Base-by-base conservation (phyloP, 2,113 vertebrate genomes). In the Austrofundulus limnaeus region DNA sequence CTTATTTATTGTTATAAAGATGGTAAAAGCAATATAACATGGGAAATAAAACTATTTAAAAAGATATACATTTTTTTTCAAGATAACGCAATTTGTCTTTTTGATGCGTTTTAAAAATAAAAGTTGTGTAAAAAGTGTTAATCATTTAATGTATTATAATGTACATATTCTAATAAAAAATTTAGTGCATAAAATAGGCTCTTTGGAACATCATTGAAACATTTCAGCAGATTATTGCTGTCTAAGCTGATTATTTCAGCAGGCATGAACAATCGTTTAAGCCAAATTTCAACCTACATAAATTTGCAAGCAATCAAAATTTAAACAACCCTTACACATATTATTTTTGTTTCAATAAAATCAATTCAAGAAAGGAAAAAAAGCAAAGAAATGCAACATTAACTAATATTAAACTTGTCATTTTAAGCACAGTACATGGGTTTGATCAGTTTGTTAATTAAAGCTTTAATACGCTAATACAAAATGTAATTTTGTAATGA, bases 271-370 rank as follows among this genome's bases (percentile, higher is more conserved):
- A 1, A 63, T 19, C 11, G 19, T 45, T 49, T 41, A 23, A 41
- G 45, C 28, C 51, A 52, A 57, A 75, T 67, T 52, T 39, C n/a
- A 9, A 61, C 21, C 25, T 54, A 61, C 19, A 14, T 2, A 43
- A n/a, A 56, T 47, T 62, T 39, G 66, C 31, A 15, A 45, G 20
- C 23, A 56, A 49, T 65, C 31, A 72, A 3, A 53, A 12, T 5
- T 10, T 6, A 6, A 9, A 31, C 19, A 28, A n/a, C 15, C 12
- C 1, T 15, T 21, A 23, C 10, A 56, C 1, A 12, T 17, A 42
- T 24, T 24, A 17, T 24, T 5, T 24, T n/a, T 52, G 4, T 31
- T 20, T 20, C 10, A 5, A 23, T 15, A 17, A 24, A 25, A 51
- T 1, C 31, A 34, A 34, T 9, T 34, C 2, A 34, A 34, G 3